Base-by-base conservation (phyloP, 2,888 invertebrate species). In the Dynastes maya region DNA sequence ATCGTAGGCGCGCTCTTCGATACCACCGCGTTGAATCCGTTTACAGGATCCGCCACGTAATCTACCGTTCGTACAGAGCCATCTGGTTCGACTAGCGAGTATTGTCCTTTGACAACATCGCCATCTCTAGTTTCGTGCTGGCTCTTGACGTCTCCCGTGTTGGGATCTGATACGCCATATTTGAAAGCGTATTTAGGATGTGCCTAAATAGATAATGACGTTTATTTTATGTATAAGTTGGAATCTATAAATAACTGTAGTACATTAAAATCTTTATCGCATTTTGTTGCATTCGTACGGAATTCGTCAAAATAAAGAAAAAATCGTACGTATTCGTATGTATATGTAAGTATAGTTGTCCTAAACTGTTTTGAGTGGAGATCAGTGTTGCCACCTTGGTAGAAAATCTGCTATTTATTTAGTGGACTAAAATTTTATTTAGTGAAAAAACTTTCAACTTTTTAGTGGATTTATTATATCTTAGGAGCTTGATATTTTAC, bases 91-190 rank as follows among this genome's bases (percentile, higher is more conserved):
- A 88, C 87, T 22, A 89, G 83, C 13, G 88, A 88, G 81, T 89
- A 89, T 80, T 88, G 88, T 16, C 89, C 89, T 84, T 87, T 92
- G 1, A 92, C 92, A 61, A 92, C 91, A 84, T 92, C 92, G n/a
- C 92, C 92, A 81, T 92, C 92, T 51, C 92, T 88, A 63, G 90
- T 90, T 85, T 92, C 92, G 89, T 91, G 91, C 82, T 92, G 92
- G 2, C 90, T 89, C 84, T 92, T 92, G 82, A 91, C 90, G 83
- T 92, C 92, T 40, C 92, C 92, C 11, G 92, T 92, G 82, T 91
- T 91, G 2, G 92, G 91, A 84, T 92, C 92, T 6, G 90, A 90
- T n/a, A 92, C 92, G 53, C 92, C 89, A 83, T 92, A 92, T 85
- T 92, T 91, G 83, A 91, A 92, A 64, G 90, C 89, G 83, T 92